phyloP scores from a whole-genome alignment of 2,888 invertebrate genomes.

The Troides helena region DNA sequence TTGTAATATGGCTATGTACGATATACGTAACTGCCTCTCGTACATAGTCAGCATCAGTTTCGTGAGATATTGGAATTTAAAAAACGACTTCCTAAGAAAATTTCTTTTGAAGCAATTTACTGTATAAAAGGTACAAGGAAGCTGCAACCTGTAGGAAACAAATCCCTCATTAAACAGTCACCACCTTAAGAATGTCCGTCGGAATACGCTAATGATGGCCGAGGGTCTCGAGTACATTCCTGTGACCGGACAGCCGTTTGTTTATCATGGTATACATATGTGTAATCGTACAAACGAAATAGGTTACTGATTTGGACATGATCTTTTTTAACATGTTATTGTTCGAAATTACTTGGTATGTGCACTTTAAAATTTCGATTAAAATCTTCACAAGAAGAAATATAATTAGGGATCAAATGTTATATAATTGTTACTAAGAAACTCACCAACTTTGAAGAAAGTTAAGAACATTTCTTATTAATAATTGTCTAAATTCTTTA shows the following conservation, averaged over 20 bases:
- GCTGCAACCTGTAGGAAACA: slow-evolving; percentile 25
- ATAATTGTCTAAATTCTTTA: too few relatives aligned
- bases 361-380: too few relatives aligned
- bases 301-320: slow-evolving; percentile 6
- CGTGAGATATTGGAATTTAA: background rate
- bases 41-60: background rate
- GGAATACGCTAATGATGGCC: slow-evolving; percentile 35
- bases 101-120: slow-evolving; percentile 26
- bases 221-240: slow-evolving; percentile 35
- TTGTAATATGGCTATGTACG: too few relatives aligned
- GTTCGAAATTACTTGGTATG: background rate
- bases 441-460: too few relatives aligned
- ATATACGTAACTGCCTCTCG: too few relatives aligned
- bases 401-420: too few relatives aligned
- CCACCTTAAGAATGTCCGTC: slow-evolving; percentile 30
- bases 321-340: slow-evolving; percentile 2
- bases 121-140: slow-evolving; percentile 37
- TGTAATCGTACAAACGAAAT: background rate
- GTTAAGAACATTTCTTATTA: too few relatives aligned
- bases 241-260: slow-evolving; percentile 8
- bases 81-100: background rate
- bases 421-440: too few relatives aligned
- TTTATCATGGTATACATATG: slow-evolving; percentile 19
- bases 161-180: slow-evolving; percentile 34
- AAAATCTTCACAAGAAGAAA: too few relatives aligned